These are phyloP conservation scores for Matsumurasca onukii DNA, from an alignment of 1,140 invertebrate species.

Conservation along the genomic window DNA sequence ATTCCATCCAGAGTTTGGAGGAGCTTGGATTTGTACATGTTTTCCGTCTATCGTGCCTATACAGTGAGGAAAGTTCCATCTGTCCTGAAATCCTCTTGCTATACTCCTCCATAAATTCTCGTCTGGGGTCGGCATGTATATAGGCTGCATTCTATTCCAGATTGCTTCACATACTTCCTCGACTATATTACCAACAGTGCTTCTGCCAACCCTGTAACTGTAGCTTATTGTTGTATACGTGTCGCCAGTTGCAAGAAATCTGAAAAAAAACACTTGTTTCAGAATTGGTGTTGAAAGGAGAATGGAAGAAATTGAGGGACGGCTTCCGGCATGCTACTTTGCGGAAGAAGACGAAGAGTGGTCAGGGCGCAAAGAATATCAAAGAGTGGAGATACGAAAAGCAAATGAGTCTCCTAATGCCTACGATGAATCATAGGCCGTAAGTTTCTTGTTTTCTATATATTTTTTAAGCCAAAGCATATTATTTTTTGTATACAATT, in stretches of 20 bases:
- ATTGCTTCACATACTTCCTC: conserved; percentile 43
- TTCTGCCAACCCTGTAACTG: conserved; percentile 43
- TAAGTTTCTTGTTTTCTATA: conserved; percentile 19
- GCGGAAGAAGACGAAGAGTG: background rate
- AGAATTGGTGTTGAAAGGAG: background rate
- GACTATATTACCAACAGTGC: conserved; percentile 43
- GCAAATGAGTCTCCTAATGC: background rate
- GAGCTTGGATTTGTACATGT: no score
- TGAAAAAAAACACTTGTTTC: background rate
- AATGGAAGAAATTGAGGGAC: background rate
- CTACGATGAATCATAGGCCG: background rate
- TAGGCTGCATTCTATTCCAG: conserved; percentile 42
- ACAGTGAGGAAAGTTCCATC: no score
- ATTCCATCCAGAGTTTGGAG: no score
- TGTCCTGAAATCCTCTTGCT: conserved; percentile 43
- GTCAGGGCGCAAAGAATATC: background rate
- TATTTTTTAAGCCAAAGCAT: no score
- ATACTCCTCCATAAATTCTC: conserved; percentile 40
- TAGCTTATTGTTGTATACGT: conserved; percentile 20
- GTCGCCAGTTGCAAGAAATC: background rate
- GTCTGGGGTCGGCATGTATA: conserved; percentile 38
- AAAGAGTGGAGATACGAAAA: background rate
- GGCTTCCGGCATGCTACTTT: background rate
- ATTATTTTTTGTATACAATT: no score
- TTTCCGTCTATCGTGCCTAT: no score